phyloP scores from a whole-genome alignment of 2,113 vertebrate genomes.

The Lagopus muta region DNA sequence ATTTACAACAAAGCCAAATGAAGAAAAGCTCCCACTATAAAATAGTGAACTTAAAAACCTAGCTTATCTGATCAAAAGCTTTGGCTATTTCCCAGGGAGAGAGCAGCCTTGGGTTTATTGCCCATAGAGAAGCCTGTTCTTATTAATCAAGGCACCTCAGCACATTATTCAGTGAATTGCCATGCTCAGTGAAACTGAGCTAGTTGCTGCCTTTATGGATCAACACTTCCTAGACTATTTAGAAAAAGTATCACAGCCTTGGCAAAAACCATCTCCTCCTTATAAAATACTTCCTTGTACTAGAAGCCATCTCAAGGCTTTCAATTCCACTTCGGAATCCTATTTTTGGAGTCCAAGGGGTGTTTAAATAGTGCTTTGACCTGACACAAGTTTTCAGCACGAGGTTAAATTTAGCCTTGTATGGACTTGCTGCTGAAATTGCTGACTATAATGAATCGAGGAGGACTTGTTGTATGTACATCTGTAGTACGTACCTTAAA shows the following conservation, averaged over 20 bases:
- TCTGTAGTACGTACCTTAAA: background rate
- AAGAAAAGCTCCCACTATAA: slow-evolving; percentile 41
- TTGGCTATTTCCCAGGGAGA: slow-evolving; percentile 29
- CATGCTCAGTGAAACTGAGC: background rate
- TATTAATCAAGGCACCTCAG: slow-evolving; percentile 1
- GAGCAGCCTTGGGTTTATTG: slow-evolving; percentile 19
- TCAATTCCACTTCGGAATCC: slow-evolving; percentile 34
- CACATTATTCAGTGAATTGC: background rate
- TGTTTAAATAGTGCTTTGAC: slow-evolving; percentile 33
- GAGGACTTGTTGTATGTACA: background rate
- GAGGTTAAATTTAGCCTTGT: slow-evolving; percentile 39
- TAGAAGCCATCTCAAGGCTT: background rate
- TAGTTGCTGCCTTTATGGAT: background rate
- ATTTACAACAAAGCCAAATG: slow-evolving; percentile 24
- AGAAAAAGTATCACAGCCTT: background rate
- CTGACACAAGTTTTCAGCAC: background rate
- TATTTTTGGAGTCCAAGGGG: slow-evolving; percentile 43
- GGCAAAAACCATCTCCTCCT: slow-evolving; percentile 6
- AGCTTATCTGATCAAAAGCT: slow-evolving; percentile 35
- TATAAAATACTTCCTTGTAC: background rate
- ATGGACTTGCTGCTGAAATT: background rate
- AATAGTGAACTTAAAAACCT: slow-evolving; percentile 46
- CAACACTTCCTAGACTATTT: background rate
- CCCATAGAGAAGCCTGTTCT: background rate
- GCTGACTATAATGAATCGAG: slow-evolving; percentile 29